Percentiles rank a stretch among this genome's conserved stretches.
phyloP scores from a whole-genome alignment of 2,888 invertebrate genomes.

The Lithophane socia region DNA sequence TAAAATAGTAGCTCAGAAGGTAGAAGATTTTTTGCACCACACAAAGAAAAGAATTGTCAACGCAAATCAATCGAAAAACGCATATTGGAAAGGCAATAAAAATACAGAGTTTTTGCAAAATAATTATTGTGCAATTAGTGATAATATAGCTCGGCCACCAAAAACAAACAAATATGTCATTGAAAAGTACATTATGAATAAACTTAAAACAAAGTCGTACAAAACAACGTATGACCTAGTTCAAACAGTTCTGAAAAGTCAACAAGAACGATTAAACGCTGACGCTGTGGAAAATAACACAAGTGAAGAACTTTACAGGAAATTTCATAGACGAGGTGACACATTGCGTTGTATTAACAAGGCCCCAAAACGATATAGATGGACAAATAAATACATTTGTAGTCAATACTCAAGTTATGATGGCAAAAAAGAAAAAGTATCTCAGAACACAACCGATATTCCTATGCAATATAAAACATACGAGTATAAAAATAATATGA shows the following conservation, averaged over 20 bases:
- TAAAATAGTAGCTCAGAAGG: slow-evolving; percentile 44
- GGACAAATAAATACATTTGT: slow-evolving; percentile 10
- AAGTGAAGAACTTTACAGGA: slow-evolving; percentile 11
- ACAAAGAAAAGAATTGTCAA: slow-evolving; percentile 54
- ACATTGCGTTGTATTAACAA: neutral
- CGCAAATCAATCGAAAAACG: slow-evolving; percentile 46
- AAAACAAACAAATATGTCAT: slow-evolving; percentile 30
- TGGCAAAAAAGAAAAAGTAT: neutral
- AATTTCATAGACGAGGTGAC: slow-evolving; percentile 5
- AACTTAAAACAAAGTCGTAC: slow-evolving; percentile 55
- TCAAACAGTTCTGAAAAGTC: slow-evolving; percentile 74
- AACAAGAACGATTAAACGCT: slow-evolving; percentile 42
- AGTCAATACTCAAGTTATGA: slow-evolving; percentile 12
- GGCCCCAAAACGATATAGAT: slow-evolving; percentile 4
- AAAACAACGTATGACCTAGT: slow-evolving; percentile 81
- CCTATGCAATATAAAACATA: neutral
- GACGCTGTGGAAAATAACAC: slow-evolving; percentile 3
- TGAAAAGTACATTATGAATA: slow-evolving; percentile 41
- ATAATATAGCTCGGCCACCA: neutral
- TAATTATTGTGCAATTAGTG: neutral
- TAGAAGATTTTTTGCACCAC: slow-evolving; percentile 61
- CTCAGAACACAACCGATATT: neutral
- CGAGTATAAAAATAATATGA: neutral
- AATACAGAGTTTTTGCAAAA: slow-evolving; percentile 8
- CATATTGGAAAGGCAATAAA: neutral